Evolutionary conservation across 2,113 vertebrate species (phyloP), one percentile per base, ranked within the genome.

Genomic region (Tetrax tetrax): DNA sequence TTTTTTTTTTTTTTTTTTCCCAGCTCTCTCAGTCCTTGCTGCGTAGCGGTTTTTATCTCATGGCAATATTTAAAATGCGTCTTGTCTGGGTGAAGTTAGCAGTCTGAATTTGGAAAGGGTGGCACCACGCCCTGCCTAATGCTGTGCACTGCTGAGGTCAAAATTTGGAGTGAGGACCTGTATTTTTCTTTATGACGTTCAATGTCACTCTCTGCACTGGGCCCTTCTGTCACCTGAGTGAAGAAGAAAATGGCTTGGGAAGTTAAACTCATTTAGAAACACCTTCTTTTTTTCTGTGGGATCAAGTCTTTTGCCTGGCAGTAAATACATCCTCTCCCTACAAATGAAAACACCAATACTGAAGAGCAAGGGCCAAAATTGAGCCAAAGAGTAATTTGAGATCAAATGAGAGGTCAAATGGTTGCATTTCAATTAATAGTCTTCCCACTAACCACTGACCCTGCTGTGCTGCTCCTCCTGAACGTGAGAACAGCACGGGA

Each of bases 41-140:
- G 6, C 2, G 14, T 79, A 60, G 64, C 61, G 54, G 35, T 48
- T 87, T 89, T 84, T 72, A 53, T 66, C 64, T 80, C 31, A 28
- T 20, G 43, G 31, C 38, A 50, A 29, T n/a, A 48, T 50, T 37
- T 78, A 76, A 90, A 90, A 77, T n/a, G 28, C 8, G 3, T 76
- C 81, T 90, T 93, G 95, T 22, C 8, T 9, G 12, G 19, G 75
- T 76, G 48, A 95, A 37, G 33, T 56, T 88, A 31, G 63, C 41
- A 74, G 9, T 33, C 25, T 91, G 83, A 92, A 53, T 95, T 60
- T 76, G 81, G 74, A 96, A 97, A 61, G 37, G 35, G 78, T 63
- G 33, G 12, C 22, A 28, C 87, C 60, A 10, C 41, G 25, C 7
- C 18, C 64, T 69, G n/a, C 41, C 23, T 78, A 28, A 24, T 14